These are phyloP conservation scores for Anticlea derivata DNA, from an alignment of 2,888 invertebrate species.

Conservation along the genomic window DNA sequence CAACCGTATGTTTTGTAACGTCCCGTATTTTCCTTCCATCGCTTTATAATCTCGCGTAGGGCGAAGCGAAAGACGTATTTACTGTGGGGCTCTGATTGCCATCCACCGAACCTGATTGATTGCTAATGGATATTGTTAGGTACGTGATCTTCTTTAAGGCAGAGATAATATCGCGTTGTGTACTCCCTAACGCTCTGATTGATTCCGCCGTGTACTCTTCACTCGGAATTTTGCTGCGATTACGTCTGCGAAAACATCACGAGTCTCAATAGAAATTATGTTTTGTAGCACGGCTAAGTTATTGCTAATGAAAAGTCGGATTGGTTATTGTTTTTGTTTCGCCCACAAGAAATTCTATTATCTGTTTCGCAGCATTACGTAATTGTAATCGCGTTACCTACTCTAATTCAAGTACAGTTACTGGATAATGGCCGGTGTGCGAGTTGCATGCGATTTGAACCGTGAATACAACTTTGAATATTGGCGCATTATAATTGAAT, in stretches of 20 bases:
- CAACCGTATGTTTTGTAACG: conserved; percentile 54
- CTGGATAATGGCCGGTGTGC: conserved; percentile 11
- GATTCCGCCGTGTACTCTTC: conserved; percentile 39
- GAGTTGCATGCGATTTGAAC: conserved; percentile 46
- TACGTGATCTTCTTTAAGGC: conserved; percentile 48
- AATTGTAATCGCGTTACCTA: conserved; percentile 13
- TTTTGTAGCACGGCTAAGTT: conserved; percentile 61
- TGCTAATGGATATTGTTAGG: conserved; percentile 63
- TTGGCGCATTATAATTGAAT: conserved; percentile 37
- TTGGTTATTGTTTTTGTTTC: conserved; percentile 61
- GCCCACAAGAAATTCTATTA: conserved; percentile 55
- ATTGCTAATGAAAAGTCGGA: conserved; percentile 73
- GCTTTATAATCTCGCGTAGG: conserved; percentile 50
- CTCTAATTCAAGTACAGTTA: conserved; percentile 24
- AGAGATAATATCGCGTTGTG: conserved; percentile 41
- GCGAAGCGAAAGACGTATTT: conserved; percentile 46
- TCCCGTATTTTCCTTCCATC: conserved; percentile 55
- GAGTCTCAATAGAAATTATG: conserved; percentile 46
- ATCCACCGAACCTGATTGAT: conserved; percentile 56
- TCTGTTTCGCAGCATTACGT: conserved; percentile 28
- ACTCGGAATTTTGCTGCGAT: conserved; percentile 37
- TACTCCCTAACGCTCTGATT: conserved; percentile 41
- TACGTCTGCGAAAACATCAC: conserved; percentile 44
- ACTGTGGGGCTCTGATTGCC: conserved; percentile 51
- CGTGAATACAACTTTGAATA: conserved; percentile 44